Conservation (phyloP, 1,140 invertebrate species). For the Cephus cinctus region DNA sequence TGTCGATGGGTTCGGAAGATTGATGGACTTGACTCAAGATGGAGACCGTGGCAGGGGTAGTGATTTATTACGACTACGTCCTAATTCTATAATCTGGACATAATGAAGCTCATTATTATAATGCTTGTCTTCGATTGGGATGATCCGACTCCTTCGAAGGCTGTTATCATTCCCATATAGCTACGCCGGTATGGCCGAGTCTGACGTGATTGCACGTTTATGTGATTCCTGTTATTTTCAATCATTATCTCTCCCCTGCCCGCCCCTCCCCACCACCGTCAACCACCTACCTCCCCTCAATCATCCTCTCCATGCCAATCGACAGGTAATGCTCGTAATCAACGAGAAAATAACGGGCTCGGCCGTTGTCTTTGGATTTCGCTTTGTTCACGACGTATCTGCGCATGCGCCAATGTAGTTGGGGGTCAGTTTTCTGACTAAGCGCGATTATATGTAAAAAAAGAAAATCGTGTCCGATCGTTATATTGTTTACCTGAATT, state of each 20-base stretch:
- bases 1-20: too few species aligned
- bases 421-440: too few species aligned
- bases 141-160: slow-evolving; percentile 36
- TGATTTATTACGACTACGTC: slow-evolving; percentile 25
- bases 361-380: slow-evolving; percentile 19
- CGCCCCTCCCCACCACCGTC: slow-evolving; percentile 9
- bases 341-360: slow-evolving; percentile 34
- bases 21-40: too few species aligned
- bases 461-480: too few species aligned
- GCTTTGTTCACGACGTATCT: slow-evolving; percentile 21
- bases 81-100: slow-evolving; percentile 50
- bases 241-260: slow-evolving; percentile 40
- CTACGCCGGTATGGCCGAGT: slow-evolving; percentile 10
- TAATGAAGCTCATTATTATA: slow-evolving; percentile 50
- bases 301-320: slow-evolving; percentile 18
- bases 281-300: slow-evolving; percentile 3
- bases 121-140: slow-evolving; percentile 46
- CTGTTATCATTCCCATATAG: slow-evolving; percentile 33
- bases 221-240: slow-evolving; percentile 52
- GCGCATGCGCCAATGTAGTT: background rate
- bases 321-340: slow-evolving; percentile 38
- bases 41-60: too few species aligned
- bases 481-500: too few species aligned
- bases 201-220: slow-evolving; percentile 45
- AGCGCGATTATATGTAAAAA: too few species aligned